Percentiles rank a stretch among this genome's conserved stretches.
Evolutionary conservation across 2,113 vertebrate genomes (phyloP).

Genomic region (Psephotus haematonotus): DNA sequence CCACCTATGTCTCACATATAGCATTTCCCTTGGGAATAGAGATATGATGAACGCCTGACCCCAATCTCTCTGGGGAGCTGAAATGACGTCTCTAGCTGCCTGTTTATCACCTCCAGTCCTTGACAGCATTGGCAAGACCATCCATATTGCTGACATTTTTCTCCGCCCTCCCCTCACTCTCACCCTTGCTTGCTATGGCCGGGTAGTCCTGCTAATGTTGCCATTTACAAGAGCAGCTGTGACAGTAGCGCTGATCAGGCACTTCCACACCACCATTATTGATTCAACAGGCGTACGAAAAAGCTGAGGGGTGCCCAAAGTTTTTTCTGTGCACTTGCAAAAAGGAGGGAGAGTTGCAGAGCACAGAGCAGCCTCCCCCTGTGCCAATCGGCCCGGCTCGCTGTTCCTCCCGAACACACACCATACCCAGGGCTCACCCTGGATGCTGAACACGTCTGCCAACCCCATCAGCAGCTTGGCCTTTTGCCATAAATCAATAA

Average conservation of each 20-base stretch:
- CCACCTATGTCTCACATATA: background rate
- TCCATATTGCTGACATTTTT: constrained; percentile 15
- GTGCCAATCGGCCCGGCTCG: rapidly evolving
- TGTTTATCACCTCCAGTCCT: constrained; percentile 37
- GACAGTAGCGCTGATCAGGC: constrained; percentile 45
- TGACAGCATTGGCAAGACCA: constrained; percentile 40
- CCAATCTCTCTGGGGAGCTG: background rate
- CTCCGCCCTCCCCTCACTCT: background rate
- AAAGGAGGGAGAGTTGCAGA: background rate
- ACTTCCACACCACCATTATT: background rate
- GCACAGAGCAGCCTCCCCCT: background rate
- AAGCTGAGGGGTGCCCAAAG: background rate
- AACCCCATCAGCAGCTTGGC: constrained; percentile 72
- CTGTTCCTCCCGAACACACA: rapidly evolving
- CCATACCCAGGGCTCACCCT: background rate
- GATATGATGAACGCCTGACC: constrained; percentile 1
- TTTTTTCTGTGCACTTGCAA: background rate
- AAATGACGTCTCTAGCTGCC: constrained; percentile 22
- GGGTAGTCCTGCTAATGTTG: background rate
- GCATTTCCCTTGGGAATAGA: background rate
- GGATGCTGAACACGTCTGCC: constrained; percentile 68
- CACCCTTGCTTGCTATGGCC: background rate
- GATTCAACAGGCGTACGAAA: background rate
- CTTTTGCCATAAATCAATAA: constrained; percentile 75
- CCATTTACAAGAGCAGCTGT: constrained; percentile 12